Base-by-base conservation (phyloP, 2,888 invertebrate species). In the Schizotus pectinicornis region DNA sequence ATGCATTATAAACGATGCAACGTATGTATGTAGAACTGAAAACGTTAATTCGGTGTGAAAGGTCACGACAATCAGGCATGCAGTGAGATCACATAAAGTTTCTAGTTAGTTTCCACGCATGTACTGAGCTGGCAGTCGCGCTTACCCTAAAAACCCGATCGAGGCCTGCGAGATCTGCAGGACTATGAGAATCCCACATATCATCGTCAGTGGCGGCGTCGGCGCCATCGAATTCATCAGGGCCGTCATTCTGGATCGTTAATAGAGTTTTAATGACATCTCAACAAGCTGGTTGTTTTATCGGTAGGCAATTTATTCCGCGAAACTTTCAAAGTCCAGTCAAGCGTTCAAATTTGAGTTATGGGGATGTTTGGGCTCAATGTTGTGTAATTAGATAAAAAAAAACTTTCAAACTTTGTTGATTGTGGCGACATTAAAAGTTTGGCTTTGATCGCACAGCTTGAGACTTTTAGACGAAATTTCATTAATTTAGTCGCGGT, bases 171-270 rank as follows among this genome's bases (percentile, higher is more conserved):
- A 84, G 79, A 76, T 82, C 82, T 73, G 81, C 81, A 71, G 82
- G 81, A 74, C 81, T 81, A 79, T 83, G 84, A 73, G 80, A 81
- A 78, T 85, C 85, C 86, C 86, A 86, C 72, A 82, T 80, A 72
- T 84, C 85, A 75, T 84, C 84, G 73, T 85, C 85, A 73, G 82
- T 79, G 72, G 84, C 82, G 69, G 82, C 81, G 79, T 85, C 85
- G 74, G 83, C 83, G 69, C 83, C 82, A 73, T 85, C 85, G 77
- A 80, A 81, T 77, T 85, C 84, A 55, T 77, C 76, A 48, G 76
- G 72, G 56, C 71, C 93, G 84, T 98, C 98, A 81, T 97, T 98
- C 76, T 90, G 90, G 81, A 51, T 46, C 47, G 59, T 48, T 62
- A 61, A 56, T 54, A 63, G 48, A 50, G 56, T 55, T 61, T 61